Conservation (phyloP, 1,140 invertebrate species). For the Bombyx mandarina region DNA sequence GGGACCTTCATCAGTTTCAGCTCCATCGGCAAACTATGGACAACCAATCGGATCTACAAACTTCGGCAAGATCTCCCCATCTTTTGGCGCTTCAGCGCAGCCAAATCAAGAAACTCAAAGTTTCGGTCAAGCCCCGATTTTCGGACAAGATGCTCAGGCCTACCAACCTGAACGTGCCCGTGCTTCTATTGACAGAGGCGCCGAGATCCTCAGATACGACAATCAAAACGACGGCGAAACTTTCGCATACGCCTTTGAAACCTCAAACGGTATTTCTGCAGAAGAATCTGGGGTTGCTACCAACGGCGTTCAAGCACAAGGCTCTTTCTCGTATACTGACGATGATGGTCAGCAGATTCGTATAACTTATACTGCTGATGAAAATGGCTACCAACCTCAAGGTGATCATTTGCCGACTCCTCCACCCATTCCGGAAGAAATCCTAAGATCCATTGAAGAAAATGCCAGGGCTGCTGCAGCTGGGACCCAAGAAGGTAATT, state of each 20-base stretch:
- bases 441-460: constrained; percentile 56
- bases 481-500: constrained; percentile 59
- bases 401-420: constrained; percentile 65
- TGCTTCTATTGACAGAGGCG: constrained; percentile 40
- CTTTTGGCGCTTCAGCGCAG: not conserved
- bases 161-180: constrained; percentile 45
- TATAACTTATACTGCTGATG: constrained; percentile 84
- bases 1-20: too few species aligned
- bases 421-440: constrained; percentile 62
- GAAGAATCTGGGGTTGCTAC: constrained; percentile 55
- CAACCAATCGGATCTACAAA: not conserved
- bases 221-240: constrained; percentile 51
- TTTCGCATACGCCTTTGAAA: constrained; percentile 56
- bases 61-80: constrained; percentile 5
- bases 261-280: constrained; percentile 60
- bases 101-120: not conserved
- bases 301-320: constrained; percentile 54
- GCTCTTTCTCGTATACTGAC: constrained; percentile 58
- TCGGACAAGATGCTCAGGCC: constrained; percentile 12
- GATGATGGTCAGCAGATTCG: constrained; percentile 80
- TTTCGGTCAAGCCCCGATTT: constrained; percentile 18
- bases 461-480: constrained; percentile 56
- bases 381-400: constrained; percentile 79
- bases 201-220: constrained; percentile 46
- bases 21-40: too few species aligned